phyloP scores from a whole-genome alignment of 2,797 vertebrate species.

The Clarias platycephalus region DNA sequence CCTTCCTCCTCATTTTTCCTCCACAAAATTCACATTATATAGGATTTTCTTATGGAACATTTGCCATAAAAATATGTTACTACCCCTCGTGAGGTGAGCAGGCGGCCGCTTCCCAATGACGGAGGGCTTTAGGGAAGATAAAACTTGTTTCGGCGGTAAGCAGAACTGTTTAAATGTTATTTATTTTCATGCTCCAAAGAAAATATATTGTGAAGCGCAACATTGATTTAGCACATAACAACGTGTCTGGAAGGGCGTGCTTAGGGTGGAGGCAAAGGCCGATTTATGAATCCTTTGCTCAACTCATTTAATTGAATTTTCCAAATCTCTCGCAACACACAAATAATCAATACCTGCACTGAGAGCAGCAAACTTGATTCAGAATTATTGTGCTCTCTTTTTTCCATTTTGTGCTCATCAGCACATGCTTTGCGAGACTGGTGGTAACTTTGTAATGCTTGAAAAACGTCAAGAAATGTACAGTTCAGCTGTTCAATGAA shows the following conservation, averaged over 20 bases:
- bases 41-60: constrained; percentile 92
- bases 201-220: constrained; percentile 99
- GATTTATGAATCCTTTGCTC: constrained; percentile 99
- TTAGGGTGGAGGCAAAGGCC: constrained; percentile 72
- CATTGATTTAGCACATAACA: constrained; percentile 99
- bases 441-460: constrained; percentile 89
- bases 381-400: constrained; percentile 97
- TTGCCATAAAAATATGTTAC: constrained; percentile 94
- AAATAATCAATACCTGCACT: constrained; percentile 99
- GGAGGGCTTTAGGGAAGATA: constrained; percentile 89
- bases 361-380: constrained; percentile 89
- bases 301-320: constrained; percentile 99
- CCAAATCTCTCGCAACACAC: constrained; percentile 99
- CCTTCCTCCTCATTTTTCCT: constrained; percentile 94
- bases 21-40: constrained; percentile 96
- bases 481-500: constrained; percentile 79
- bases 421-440: constrained; percentile 85
- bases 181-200: constrained; percentile 99
- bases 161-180: constrained; percentile 99
- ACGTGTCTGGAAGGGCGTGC: constrained; percentile 85
- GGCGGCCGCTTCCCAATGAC: constrained; percentile 83
- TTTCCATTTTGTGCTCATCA: constrained; percentile 99
- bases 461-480: constrained; percentile 83
- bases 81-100: constrained; percentile 77
- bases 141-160: constrained; percentile 99